phyloP scores from a whole-genome alignment of 2,888 invertebrate genomes.

The Lucinisca nassula region DNA sequence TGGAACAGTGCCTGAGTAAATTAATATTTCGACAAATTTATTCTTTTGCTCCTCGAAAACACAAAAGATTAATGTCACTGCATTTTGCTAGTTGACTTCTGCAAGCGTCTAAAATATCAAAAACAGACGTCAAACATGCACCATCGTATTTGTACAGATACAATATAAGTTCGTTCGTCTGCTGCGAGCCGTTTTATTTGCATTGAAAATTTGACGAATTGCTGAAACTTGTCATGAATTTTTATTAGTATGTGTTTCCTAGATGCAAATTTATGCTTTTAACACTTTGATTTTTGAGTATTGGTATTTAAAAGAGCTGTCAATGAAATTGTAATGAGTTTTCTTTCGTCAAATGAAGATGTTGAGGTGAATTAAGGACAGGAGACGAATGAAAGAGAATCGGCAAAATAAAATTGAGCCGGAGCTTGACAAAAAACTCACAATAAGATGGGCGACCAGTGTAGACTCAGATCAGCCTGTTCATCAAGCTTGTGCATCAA shows the following conservation, averaged over 20 bases:
- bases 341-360: conserved; percentile 29
- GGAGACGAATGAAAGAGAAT: neutral
- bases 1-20: conserved; percentile 33
- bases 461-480: no score
- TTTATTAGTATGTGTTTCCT: conserved; percentile 41
- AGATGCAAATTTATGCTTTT: conserved; percentile 57
- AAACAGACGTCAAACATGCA: neutral
- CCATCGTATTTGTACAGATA: conserved; percentile 4
- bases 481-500: no score
- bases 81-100: conserved; percentile 13
- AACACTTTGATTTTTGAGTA: conserved; percentile 17
- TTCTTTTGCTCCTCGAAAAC: conserved; percentile 59
- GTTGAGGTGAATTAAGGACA: conserved; percentile 44
- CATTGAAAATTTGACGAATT: conserved; percentile 48
- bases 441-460: no score
- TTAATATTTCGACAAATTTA: conserved; percentile 72
- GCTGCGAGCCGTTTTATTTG: conserved; percentile 56
- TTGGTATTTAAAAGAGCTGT: conserved; percentile 26
- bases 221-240: conserved; percentile 35
- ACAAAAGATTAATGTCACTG: conserved; percentile 41
- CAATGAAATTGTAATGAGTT: conserved; percentile 56
- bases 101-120: neutral
- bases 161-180: neutral
- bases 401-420: neutral
- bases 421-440: no score